Base-by-base conservation (phyloP, 2,888 invertebrate species). In the Cheilosia vulpina region DNA sequence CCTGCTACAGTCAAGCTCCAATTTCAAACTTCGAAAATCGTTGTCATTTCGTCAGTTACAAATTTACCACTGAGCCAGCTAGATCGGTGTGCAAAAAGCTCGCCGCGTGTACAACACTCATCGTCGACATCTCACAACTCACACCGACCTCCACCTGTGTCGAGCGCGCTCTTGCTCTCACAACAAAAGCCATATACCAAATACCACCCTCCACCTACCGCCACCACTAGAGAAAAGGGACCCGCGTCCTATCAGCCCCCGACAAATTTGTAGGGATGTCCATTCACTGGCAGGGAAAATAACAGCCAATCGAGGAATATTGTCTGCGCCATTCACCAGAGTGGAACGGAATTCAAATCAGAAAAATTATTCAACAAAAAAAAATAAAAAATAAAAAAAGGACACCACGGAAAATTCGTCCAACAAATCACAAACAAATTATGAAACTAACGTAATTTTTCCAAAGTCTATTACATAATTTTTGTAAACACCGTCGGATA, bases 61-160 rank as follows among this genome's bases (percentile, higher is more conserved):
- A 90, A 90, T 89, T 90, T 89, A 88, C 90, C 90, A 90, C 88
- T 90, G 91, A 90, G 89, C 89, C 88, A 89, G 89, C 87, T 88
- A 89, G 89, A 88, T 90, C 90, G 89, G 87, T 78, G 69, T 76
- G 68, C 58, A 71, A 77, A 87, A 87, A 81, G 87, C 87, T 82
- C 73, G 87, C 58, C 78, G 68, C 60, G 69, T 81, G 41, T 53
- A 77, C 17, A 72, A 73, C 58, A 78, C 63, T 78, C 47, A 69
- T 62, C 68, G 65, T 77, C 58, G 43, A 76, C 63, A 63, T 57
- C 66, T 77, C 72, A 76, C 68, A 63, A 52, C 71, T 77, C 72
- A 31, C 31, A 31, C 80, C 68, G 72, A 72, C 66, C 53, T 85
- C 72, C 77, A 72, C 71, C 81, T 77, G 85, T 72, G 66, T 81